A percentile compares a stretch with the other conserved stretches of the same genome.
These are phyloP conservation scores for Hestina assimilis DNA, from an alignment of 1,140 invertebrate species.

Conservation along the genomic window DNA sequence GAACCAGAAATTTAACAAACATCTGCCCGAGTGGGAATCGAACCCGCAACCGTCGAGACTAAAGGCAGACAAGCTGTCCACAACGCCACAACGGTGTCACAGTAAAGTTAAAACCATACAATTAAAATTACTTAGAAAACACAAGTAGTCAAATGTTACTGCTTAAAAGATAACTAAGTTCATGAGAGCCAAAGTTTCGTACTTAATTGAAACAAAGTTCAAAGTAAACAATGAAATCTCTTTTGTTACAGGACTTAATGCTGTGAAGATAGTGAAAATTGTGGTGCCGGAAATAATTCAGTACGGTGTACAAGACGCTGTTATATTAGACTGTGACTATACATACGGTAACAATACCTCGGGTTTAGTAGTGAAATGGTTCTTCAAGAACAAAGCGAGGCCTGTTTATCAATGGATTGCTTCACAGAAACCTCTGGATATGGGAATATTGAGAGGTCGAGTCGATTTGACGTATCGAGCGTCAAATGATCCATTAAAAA, in stretches of 20 bases:
- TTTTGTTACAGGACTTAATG: conserved; percentile 69
- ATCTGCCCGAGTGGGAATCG: too few relatives aligned
- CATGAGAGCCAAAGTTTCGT: conserved; percentile 4
- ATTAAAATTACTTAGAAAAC: too few relatives aligned
- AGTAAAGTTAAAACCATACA: too few relatives aligned
- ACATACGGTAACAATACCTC: conserved; percentile 78
- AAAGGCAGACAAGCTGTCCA: too few relatives aligned
- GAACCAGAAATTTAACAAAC: too few relatives aligned
- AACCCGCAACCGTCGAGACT: too few relatives aligned
- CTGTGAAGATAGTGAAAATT: conserved; percentile 82
- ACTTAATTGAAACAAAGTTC: conserved; percentile 11
- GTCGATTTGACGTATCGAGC: conserved; percentile 82
- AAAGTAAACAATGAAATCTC: conserved; percentile 20
- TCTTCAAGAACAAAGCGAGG: conserved; percentile 82
- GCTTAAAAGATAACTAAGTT: conserved; percentile 8
- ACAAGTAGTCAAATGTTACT: too few relatives aligned
- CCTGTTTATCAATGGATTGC: conserved; percentile 90
- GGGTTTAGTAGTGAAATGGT: conserved; percentile 89
- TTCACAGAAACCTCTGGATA: conserved; percentile 80
- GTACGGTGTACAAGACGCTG: conserved; percentile 82
- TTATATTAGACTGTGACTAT: conserved; percentile 88
- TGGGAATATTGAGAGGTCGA: conserved; percentile 81
- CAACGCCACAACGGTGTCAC: too few relatives aligned
- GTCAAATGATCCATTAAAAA: conserved; percentile 78
- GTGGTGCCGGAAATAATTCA: conserved; percentile 83